These are phyloP conservation scores for Suricata suricatta DNA, from an alignment of 2,113 vertebrate genomes.

Conservation along the genomic window DNA sequence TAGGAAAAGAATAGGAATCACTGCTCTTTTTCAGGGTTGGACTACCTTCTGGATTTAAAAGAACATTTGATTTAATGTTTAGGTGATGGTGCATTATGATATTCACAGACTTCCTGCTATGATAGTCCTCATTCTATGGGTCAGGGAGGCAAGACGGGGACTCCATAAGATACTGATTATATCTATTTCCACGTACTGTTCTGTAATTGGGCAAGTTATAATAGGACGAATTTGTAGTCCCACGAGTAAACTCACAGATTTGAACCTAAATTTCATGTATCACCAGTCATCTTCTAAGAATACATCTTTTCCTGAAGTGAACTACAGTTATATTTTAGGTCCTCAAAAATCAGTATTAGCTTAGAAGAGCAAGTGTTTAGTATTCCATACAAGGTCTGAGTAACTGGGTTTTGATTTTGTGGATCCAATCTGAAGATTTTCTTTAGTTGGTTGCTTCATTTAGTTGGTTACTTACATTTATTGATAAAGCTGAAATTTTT, in stretches of 20 bases:
- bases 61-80: not conserved
- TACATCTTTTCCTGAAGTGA: not conserved
- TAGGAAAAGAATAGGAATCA: not conserved
- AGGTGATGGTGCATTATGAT: not conserved
- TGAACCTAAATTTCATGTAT: not conserved
- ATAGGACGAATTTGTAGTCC: not conserved
- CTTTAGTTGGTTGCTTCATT: not conserved
- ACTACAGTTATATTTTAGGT: not conserved
- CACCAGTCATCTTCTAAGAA: not conserved
- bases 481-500: not conserved
- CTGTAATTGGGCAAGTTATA: not conserved
- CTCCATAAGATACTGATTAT: not conserved
- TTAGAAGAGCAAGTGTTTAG: not conserved
- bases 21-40: not conserved
- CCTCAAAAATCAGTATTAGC: not conserved
- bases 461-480: not conserved
- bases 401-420: conserved; percentile 19
- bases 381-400: not conserved
- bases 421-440: not conserved
- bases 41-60: not conserved
- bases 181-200: not conserved
- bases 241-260: not conserved
- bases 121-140: not conserved
- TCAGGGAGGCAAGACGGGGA: not conserved
- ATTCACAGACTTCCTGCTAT: not conserved